Conservation (phyloP, 2,113 vertebrate species). For the Paramormyrops kingsleyae region DNA sequence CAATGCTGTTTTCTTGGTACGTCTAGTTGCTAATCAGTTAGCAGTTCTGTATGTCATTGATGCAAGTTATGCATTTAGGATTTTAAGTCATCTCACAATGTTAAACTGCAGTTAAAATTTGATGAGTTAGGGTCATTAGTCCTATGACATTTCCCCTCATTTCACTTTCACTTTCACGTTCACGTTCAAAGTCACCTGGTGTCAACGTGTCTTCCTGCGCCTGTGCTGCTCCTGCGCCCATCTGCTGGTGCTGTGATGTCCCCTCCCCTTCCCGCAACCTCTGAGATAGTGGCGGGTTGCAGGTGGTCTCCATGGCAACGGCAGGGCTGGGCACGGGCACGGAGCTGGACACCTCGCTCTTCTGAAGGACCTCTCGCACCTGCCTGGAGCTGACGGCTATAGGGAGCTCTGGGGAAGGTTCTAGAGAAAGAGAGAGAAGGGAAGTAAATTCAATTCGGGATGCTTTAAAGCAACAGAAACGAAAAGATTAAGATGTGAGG, state of each 20-base stretch:
- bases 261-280: conserved; percentile 46
- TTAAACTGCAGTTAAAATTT: not conserved
- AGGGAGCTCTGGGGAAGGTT: conserved; percentile 53
- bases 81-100: not conserved
- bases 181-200: conserved; percentile 38
- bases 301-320: conserved; percentile 45
- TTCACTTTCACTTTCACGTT: not conserved
- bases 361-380: conserved; percentile 60
- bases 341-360: conserved; percentile 63
- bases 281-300: conserved; percentile 40
- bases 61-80: not conserved
- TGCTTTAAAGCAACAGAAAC: not conserved
- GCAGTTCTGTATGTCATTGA: not conserved
- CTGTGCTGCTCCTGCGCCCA: conserved; percentile 30
- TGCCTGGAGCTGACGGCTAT: conserved; percentile 65
- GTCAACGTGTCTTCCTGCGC: conserved; percentile 34
- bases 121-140: not conserved
- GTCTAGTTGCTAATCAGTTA: not conserved
- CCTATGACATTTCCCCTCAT: not conserved
- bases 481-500: not conserved
- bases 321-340: conserved; percentile 54
- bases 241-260: conserved; percentile 30
- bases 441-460: not conserved
- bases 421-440: not conserved
- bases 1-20: not conserved